Evolutionary conservation across 2,113 vertebrate species (phyloP).

Genomic region (Parus major): DNA sequence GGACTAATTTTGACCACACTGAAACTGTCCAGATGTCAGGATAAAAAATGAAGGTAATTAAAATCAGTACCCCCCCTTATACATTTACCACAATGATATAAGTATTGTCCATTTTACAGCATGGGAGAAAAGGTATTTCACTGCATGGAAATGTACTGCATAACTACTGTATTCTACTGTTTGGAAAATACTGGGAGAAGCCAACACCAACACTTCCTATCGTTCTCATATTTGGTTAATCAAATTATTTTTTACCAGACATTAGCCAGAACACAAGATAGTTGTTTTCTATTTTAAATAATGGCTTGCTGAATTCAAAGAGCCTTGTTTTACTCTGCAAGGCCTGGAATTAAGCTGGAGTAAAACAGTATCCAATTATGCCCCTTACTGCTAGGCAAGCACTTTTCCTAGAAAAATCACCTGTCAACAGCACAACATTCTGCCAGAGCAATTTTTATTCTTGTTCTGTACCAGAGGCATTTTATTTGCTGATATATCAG

Average conservation of each 20-base stretch:
- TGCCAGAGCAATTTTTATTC: slow-evolving; percentile 31
- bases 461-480: not conserved
- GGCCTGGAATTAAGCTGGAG: not conserved
- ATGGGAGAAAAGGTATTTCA: not conserved
- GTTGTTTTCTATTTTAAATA: slow-evolving; percentile 65
- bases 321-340: not conserved
- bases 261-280: slow-evolving; percentile 58
- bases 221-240: slow-evolving; percentile 55
- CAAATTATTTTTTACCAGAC: slow-evolving; percentile 56
- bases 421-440: slow-evolving; percentile 32
- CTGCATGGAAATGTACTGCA: slow-evolving; percentile 10
- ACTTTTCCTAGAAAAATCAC: slow-evolving; percentile 55
- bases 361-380: slow-evolving; percentile 22
- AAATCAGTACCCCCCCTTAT: not conserved
- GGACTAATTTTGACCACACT: not conserved
- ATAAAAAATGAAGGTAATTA: not conserved
- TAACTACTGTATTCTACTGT: slow-evolving; percentile 48
- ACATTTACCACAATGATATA: not conserved
- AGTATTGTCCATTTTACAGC: not conserved
- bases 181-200: slow-evolving; percentile 35
- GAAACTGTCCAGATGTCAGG: slow-evolving; percentile 3
- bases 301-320: slow-evolving; percentile 48
- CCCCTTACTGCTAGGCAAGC: slow-evolving; percentile 31
- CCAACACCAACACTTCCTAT: slow-evolving; percentile 62
- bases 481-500: slow-evolving; percentile 1